Conservation (phyloP, 2,888 invertebrate genomes). For the Oeneis ivallda region DNA sequence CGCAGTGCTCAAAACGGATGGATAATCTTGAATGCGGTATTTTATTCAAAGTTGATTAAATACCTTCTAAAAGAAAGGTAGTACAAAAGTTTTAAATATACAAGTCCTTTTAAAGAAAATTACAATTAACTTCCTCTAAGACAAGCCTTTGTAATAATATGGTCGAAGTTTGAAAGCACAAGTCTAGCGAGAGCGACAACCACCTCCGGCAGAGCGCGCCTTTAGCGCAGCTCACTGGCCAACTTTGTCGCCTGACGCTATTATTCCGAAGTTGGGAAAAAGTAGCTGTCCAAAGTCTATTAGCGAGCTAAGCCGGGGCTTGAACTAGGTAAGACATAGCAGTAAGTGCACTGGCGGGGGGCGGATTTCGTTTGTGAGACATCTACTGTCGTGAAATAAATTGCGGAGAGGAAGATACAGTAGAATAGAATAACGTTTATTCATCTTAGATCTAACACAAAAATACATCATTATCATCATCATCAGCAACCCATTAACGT, state of each 20-base stretch:
- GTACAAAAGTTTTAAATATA: neutral
- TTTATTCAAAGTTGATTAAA: no score
- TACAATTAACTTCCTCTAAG: neutral
- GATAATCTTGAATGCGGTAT: no score
- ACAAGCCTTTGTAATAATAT: neutral
- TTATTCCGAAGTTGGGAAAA: slow-evolving; percentile 29
- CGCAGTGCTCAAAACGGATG: no score
- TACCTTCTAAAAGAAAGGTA: no score
- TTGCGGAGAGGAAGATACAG: neutral
- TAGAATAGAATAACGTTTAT: no score
- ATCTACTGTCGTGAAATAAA: neutral
- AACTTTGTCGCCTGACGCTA: slow-evolving; percentile 24
- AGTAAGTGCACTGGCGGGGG: neutral
- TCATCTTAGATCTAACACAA: no score
- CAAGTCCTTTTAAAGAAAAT: neutral
- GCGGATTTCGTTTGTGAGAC: neutral
- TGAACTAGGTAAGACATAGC: slow-evolving; percentile 27
- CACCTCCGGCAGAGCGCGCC: neutral
- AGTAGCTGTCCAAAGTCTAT: slow-evolving; percentile 32
- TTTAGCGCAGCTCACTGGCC: neutral
- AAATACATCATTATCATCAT: no score
- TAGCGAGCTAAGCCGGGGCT: slow-evolving; percentile 27
- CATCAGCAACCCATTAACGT: no score
- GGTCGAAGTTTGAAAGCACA: neutral
- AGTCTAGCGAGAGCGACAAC: no score